A percentile compares a stretch with the other conserved stretches of the same genome.
These are phyloP conservation scores for Procavia capensis DNA, from an alignment of 2,113 vertebrate species.

Conservation along the genomic window DNA sequence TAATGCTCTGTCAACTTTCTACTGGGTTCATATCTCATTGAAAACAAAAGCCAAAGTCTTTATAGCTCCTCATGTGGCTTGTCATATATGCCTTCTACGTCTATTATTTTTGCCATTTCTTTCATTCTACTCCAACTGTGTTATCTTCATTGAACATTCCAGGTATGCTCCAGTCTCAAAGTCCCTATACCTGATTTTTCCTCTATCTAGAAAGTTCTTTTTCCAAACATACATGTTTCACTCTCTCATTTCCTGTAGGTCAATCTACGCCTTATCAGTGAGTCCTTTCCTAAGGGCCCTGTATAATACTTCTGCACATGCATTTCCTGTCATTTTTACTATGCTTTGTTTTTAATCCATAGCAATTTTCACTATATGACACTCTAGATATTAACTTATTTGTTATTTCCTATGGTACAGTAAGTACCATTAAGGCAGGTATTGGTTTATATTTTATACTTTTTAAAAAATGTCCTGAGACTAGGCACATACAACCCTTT, in stretches of 20 bases:
- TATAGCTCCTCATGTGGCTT: background rate
- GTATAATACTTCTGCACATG: no score
- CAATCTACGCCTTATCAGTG: background rate
- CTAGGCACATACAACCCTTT: background rate
- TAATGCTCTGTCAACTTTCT: background rate
- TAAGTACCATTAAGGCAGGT: background rate
- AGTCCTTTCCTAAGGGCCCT: background rate
- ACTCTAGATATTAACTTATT: background rate
- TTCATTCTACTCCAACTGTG: background rate
- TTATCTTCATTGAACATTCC: background rate
- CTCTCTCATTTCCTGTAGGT: background rate
- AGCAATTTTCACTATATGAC: background rate
- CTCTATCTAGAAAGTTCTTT: background rate
- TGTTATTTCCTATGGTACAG: background rate
- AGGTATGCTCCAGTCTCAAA: background rate
- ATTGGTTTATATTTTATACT: background rate
- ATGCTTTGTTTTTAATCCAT: slow-evolving; percentile 9
- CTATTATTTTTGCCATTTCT: background rate
- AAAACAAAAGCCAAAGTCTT: background rate
- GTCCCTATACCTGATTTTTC: background rate
- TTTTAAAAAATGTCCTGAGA: background rate
- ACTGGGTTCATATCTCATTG: background rate
- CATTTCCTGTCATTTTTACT: background rate
- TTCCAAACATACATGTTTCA: background rate
- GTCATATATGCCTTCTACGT: background rate